Conservation (phyloP, 2,888 invertebrate species). For the Idaea straminata region DNA sequence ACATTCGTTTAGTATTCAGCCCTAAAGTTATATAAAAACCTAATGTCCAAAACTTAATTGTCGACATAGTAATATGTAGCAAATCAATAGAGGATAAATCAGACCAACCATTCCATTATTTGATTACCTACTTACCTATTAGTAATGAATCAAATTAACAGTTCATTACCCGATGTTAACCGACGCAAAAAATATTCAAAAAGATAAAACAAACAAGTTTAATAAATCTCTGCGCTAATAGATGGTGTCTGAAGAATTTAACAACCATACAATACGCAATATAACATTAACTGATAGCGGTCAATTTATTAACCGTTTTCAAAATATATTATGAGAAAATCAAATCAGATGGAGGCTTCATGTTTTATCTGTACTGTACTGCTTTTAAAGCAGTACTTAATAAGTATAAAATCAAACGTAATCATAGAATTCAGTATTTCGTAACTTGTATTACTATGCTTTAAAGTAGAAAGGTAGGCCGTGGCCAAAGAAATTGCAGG, state of each 20-base stretch:
- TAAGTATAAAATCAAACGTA: not conserved
- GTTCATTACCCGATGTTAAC: not conserved
- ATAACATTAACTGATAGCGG: not conserved
- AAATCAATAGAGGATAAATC: no score
- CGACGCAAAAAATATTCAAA: not conserved
- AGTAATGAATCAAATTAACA: not conserved
- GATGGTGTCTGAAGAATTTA: not conserved
- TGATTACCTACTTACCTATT: not conserved
- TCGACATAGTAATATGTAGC: no score
- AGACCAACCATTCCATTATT: no score
- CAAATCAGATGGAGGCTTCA: not conserved
- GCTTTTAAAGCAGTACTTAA: not conserved
- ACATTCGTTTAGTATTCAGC: not conserved
- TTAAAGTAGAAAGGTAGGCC: no score
- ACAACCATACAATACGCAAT: constrained; percentile 3
- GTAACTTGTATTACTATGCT: no score
- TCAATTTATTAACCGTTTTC: not conserved
- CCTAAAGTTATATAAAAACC: no score
- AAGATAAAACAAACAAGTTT: not conserved
- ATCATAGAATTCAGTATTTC: not conserved
- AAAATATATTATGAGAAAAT: not conserved
- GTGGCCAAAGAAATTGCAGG: no score
- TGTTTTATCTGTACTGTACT: not conserved
- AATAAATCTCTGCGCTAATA: not conserved
- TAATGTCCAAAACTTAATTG: no score